Base-by-base conservation (phyloP, 2,797 vertebrate species). In the Parotocinclus haroldoi region DNA sequence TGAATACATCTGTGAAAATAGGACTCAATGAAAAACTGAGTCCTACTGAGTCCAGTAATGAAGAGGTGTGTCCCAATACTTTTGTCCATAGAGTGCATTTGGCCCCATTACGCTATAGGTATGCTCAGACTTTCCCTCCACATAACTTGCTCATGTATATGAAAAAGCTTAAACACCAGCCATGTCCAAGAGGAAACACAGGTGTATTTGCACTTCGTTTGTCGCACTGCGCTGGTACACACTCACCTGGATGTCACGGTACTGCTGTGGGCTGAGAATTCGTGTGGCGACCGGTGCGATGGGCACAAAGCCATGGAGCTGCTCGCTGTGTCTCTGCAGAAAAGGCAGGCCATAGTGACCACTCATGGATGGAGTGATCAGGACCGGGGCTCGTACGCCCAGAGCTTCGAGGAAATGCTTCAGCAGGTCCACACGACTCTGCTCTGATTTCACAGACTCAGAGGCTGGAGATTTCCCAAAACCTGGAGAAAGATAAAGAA, bases 361-460 rank as follows among this genome's bases (percentile, higher is more conserved):
- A 0, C 96, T 98, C 93, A 97, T 93, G 0, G 96, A 99, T 0
- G 96, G 96, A 80, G 94, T 96, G 80, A 99, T 53, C 1, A 99
- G 82, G 66, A 99, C 91, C 0, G 92, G 86, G 0, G 85, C 84
- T 51, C 64, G 83, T 46, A 95, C 81, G 1, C 84, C 82, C 84
- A 98, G 76, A 9, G 92, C 85, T 71, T 84, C 91, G 69, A 99
- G 86, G 73, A 93, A 86, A 3, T 57, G 88, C 7, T 84, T 85
- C 44, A 99, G 86, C 17, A 98, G 89, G 50, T 90, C 85, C 5
- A 90, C 90, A 3, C 94, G 91, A 46, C 88, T 93, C 76, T 89
- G 87, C 39, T 90, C 91, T 0, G 91, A 92, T 81, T 89, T 88
- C 16, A 89, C 80, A 1, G 78, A 79, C 59, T 89, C 86, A 0